These are phyloP conservation scores for Nilaparvata lugens DNA, from an alignment of 1,140 invertebrate species.

Conservation along the genomic window DNA sequence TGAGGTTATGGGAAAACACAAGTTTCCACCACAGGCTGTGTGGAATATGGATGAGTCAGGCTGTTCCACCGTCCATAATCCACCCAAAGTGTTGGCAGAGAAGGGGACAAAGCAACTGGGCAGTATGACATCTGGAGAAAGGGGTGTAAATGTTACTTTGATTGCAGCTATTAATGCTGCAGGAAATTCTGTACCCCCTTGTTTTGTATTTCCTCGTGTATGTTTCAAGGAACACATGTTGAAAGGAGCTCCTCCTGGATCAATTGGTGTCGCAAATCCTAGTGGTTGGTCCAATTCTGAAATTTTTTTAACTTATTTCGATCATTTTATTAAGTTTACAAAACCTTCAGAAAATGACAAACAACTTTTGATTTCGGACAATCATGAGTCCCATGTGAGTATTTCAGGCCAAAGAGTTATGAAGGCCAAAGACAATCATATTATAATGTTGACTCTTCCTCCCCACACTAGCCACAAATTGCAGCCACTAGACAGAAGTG, in stretches of 20 bases:
- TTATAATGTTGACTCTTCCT: too few relatives aligned
- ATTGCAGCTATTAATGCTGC: slow-evolving; percentile 27
- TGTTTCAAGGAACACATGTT: slow-evolving; percentile 27
- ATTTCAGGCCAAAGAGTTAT: too few relatives aligned
- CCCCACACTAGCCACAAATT: too few relatives aligned
- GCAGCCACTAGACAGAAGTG: too few relatives aligned
- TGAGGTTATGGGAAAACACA: slow-evolving; percentile 24
- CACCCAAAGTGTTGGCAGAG: slow-evolving; percentile 32
- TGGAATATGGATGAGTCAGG: slow-evolving; percentile 39
- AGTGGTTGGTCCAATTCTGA: too few relatives aligned
- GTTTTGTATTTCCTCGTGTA: slow-evolving; percentile 31
- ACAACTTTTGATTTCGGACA: too few relatives aligned
- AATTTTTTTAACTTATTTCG: too few relatives aligned
- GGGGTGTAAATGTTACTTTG: slow-evolving; percentile 34
- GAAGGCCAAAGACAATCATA: too few relatives aligned
- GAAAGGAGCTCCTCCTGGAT: slow-evolving; percentile 33
- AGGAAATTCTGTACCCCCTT: slow-evolving; percentile 31
- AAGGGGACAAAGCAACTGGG: slow-evolving; percentile 34
- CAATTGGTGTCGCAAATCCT: slow-evolving; percentile 33
- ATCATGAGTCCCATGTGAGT: too few relatives aligned
- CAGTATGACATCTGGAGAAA: slow-evolving; percentile 33
- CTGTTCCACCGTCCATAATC: slow-evolving; percentile 33
- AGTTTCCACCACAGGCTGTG: slow-evolving; percentile 30
- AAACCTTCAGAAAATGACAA: too few relatives aligned
- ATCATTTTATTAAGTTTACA: too few relatives aligned